These are phyloP conservation scores for Chymomyza amoena DNA, from an alignment of 2,888 invertebrate genomes.

Conservation along the genomic window DNA sequence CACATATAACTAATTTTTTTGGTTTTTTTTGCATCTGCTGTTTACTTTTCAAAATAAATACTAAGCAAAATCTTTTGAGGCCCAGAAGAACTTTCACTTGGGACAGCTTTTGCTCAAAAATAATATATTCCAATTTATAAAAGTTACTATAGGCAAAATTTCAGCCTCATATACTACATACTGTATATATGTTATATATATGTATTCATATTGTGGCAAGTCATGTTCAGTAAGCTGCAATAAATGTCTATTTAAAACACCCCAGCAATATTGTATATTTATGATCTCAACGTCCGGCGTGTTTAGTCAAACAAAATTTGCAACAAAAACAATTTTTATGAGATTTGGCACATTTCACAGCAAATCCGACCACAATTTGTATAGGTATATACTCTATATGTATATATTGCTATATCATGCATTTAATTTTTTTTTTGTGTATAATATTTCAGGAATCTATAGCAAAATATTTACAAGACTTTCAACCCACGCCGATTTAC, in stretches of 20 bases:
- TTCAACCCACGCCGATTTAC: not conserved
- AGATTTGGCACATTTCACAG: not conserved
- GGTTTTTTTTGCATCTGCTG: not conserved
- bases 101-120: not conserved
- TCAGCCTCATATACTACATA: not conserved
- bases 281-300: not conserved
- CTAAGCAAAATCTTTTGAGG: not conserved
- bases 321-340: not conserved
- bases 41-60: not conserved
- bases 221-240: not conserved
- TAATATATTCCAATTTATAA: not conserved
- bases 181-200: too few relatives aligned
- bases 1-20: not conserved
- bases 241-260: not conserved
- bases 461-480: not conserved
- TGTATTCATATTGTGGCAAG: not conserved
- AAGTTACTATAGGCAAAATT: not conserved
- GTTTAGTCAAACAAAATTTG: not conserved
- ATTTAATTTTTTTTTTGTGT: too few relatives aligned
- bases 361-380: not conserved
- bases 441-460: not conserved
- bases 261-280: not conserved
- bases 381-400: not conserved
- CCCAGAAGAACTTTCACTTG: not conserved
- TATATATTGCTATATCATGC: not conserved